phyloP scores from a whole-genome alignment of 37 sponge, comb jelly and placozoan genomes.

The Spongia lamella region DNA sequence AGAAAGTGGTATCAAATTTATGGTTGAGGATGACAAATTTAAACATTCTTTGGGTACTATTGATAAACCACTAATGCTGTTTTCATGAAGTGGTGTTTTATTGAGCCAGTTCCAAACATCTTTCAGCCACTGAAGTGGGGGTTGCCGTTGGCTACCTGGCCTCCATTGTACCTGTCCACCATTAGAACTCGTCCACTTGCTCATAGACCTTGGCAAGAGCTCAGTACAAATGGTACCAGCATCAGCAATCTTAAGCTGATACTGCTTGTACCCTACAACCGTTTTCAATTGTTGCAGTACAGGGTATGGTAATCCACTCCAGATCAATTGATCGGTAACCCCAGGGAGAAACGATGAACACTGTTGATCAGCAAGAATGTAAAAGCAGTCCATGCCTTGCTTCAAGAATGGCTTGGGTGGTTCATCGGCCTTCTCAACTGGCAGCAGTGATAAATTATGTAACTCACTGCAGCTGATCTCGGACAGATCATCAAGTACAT shows the following conservation, averaged over 20 bases:
- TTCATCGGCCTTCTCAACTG: neutral
- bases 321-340: neutral
- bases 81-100: neutral
- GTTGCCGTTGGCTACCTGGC: conserved; percentile 24
- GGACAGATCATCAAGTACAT: conserved; percentile 28
- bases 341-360: conserved; percentile 17
- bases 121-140: conserved; percentile 37
- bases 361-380: neutral
- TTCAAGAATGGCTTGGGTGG: neutral
- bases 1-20: neutral
- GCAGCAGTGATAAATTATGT: conserved; percentile 32
- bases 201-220: conserved; percentile 27
- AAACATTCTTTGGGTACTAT: conserved; percentile 8
- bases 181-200: conserved; percentile 17
- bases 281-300: neutral
- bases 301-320: neutral
- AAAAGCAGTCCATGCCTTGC: conserved; percentile 7
- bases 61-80: conserved; percentile 11
- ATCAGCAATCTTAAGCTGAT: conserved; percentile 8
- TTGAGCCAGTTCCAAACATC: conserved; percentile 52
- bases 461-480: neutral
- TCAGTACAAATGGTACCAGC: conserved; percentile 10
- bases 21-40: neutral
- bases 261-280: neutral
- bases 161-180: conserved; percentile 15